Base-by-base conservation (phyloP, 2,888 invertebrate genomes). In the Drosophila monieri region DNA sequence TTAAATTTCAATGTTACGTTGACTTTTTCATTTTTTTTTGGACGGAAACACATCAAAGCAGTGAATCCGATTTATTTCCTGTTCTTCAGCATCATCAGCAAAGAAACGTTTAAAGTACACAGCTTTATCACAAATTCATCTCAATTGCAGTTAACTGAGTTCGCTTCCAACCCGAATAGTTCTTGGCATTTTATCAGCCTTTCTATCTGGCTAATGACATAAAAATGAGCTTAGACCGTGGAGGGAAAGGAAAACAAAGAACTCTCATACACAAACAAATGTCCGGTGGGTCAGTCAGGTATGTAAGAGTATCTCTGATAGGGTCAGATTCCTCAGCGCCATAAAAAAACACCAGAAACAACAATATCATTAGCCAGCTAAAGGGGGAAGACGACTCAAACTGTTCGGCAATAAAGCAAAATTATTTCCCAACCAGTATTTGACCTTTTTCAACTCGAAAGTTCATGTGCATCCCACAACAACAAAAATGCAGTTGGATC, bases 401-500 rank as follows among this genome's bases (percentile, higher is more conserved):
- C 76, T 58, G 61, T 51, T 53, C 59, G 52, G 49, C 61, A 62
- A 69, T 81, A 69, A 78, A 68, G 77, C 78, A 72, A 80, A 83
- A 74, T 73, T 60, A 72, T 86, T 83, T 88, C 74, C 68, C 77
- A 86, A 80, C 46, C 73, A 61, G 66, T 74, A 61, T 78, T 80
- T 83, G 88, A 83, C 83, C 83, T 83, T 88, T 83, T 87, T 71
- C 73, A 70, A 64, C 81, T 72, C 57, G 71, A 83, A 83, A 83
- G 83, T 83, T 88, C 83, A 83, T 80, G 88, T 88, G 77, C 80
- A 74, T 54, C 59, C 37, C 53, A 39, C 59, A 65, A 67, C 32
- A 70, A 67, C 79, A 67, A 78, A 81, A 85, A 88, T 74, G 77
- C 88, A 71, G 64, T 66, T 60, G 46, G n/a, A 27, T 27, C 27